These are phyloP conservation scores for Galaxea fascicularis DNA, from an alignment of 92 coral and sea anemone genomes.

Conservation along the genomic window DNA sequence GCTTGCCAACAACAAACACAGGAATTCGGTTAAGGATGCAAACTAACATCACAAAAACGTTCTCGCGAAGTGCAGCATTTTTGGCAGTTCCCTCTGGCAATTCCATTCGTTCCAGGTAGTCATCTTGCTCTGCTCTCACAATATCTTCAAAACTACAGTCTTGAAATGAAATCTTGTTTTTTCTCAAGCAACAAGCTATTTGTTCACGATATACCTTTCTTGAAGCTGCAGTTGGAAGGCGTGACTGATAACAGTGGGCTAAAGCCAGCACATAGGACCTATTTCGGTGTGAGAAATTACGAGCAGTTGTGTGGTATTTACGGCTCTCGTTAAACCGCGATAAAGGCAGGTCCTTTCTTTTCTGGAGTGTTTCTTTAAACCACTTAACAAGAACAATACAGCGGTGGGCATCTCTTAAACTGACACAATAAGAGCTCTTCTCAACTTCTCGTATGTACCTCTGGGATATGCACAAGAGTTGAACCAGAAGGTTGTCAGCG, in stretches of 20 bases:
- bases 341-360: constrained; percentile 39
- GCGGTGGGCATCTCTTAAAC: constrained; percentile 89
- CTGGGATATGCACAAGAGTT: constrained; percentile 84
- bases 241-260: constrained; percentile 95
- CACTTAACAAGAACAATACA: constrained; percentile 80
- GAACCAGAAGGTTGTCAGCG: constrained; percentile 56
- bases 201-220: constrained; percentile 69
- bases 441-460: constrained; percentile 78
- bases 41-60: constrained; percentile 94
- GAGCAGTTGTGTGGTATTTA: constrained; percentile 28
- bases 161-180: constrained; percentile 23
- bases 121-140: constrained; percentile 93
- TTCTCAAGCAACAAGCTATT: constrained; percentile 59
- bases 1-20: constrained; percentile 97
- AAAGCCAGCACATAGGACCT: constrained; percentile 82
- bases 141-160: constrained; percentile 71
- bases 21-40: constrained; percentile 96
- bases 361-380: constrained; percentile 69
- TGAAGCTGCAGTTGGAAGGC: constrained; percentile 75
- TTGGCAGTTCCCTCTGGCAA: constrained; percentile 96
- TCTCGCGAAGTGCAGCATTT: constrained; percentile 97
- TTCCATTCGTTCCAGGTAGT: constrained; percentile 95
- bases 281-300: background rate
- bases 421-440: constrained; percentile 84
- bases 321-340: constrained; percentile 24